Evolutionary conservation across 2,113 vertebrate genomes (phyloP).

Genomic region (Gasterosteus aculeatus): DNA sequence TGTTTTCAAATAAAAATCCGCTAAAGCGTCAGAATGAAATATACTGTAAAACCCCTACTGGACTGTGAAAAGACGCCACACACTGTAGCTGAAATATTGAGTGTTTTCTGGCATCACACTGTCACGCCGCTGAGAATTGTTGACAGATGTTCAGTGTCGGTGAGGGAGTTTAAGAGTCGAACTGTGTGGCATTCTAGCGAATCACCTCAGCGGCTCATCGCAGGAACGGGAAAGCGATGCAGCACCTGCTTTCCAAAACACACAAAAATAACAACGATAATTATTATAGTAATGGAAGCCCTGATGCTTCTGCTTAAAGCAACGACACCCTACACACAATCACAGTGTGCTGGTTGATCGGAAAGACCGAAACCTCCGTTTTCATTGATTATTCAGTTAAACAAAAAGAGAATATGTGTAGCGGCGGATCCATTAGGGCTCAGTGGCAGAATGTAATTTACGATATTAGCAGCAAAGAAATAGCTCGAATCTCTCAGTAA

Average conservation of each 20-base stretch:
- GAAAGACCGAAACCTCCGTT: constrained; percentile 38
- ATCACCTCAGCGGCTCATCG: constrained; percentile 31
- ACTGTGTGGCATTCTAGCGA: constrained; percentile 43
- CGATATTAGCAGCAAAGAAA: constrained; percentile 61
- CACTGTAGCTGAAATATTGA: constrained; percentile 48
- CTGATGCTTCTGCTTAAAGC: not conserved
- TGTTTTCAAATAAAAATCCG: constrained; percentile 35
- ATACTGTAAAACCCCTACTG: not conserved
- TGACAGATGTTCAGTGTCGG: constrained; percentile 57
- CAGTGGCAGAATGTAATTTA: constrained; percentile 58
- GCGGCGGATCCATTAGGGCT: constrained; percentile 50
- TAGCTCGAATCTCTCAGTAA: constrained; percentile 44
- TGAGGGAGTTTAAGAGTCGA: constrained; percentile 30
- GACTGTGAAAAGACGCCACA: constrained; percentile 39
- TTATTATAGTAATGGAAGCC: constrained; percentile 4
- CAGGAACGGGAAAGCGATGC: constrained; percentile 12
- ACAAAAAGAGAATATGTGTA: constrained; percentile 36
- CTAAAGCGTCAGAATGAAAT: constrained; percentile 19
- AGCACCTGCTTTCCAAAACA: constrained; percentile 24
- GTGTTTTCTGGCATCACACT: constrained; percentile 32
- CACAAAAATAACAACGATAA: constrained; percentile 17
- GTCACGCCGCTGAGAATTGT: constrained; percentile 45
- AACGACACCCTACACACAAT: constrained; percentile 11
- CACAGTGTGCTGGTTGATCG: constrained; percentile 16
- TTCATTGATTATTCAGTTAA: constrained; percentile 60